Base-by-base conservation (phyloP, 2,113 vertebrate species). In the Marmota monax region DNA sequence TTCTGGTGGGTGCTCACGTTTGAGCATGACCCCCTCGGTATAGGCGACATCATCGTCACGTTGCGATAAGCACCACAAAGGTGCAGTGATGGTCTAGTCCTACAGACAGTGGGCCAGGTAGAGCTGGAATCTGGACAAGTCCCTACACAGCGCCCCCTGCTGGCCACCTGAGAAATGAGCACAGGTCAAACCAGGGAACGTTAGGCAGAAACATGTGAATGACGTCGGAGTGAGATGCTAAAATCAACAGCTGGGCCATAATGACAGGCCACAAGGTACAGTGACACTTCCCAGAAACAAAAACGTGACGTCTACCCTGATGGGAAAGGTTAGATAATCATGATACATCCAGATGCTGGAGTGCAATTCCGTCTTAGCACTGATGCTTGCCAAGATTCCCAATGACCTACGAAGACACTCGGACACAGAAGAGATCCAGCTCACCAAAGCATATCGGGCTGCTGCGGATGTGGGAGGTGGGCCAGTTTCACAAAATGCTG, bases 381-480 rank as follows among this genome's bases (percentile, higher is more conserved):
- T 3, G 53, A 34, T 7, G 58, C 10, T 77, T 67, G 90, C 84
- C 79, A 69, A 72, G 74, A 69, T 84, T 89, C 56, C 67, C 88
- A 80, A 23, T n/a, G 84, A 80, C 84, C 87, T 89, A 61, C 45
- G 90, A 72, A 70, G 67, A 77, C 61, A 92, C 53, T 90, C 69
- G 93, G 53, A 85, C 32, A n/a, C 65, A 58, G 22, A 74, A 23
- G 56, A 84, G 39, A 48, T 14, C 4, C 63, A 29, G 70, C 90
- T 7, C 8, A 4, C 27, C 80, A 74, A 73, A 90, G 25, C 9
- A 3, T 37, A 27, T 32, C 29, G 34, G 29, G 39, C 4, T 58
- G 74, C 61, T 86, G 34, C 58, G 37, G 51, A 65, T 16, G 27
- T 79, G 39, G 39, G 70, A 76, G 25, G 34, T 7, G 2, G 11